phyloP scores from a whole-genome alignment of 2,797 vertebrate genomes.

The Danio jaintianensis region DNA sequence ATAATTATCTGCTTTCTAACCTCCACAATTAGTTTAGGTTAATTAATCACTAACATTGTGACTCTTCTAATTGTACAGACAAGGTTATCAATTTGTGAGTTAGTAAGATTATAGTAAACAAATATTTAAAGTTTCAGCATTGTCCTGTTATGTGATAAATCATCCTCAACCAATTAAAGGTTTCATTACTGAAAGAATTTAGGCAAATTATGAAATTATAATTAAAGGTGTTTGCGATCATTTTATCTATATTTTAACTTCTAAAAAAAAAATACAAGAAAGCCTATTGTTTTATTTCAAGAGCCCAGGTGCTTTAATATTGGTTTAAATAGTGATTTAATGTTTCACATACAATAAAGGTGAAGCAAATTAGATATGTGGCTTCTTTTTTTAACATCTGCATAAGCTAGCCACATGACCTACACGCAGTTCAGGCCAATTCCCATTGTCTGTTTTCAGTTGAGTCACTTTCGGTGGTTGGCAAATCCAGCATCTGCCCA shows the following conservation, averaged over 20 bases:
- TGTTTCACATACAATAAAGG: neutral
- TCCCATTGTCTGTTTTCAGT: conserved; percentile 1
- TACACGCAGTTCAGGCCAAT: neutral
- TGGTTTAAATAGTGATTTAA: neutral
- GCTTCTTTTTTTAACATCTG: neutral
- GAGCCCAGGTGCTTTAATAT: neutral
- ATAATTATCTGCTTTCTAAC: neutral
- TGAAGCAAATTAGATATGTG: neutral
- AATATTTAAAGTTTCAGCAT: neutral
- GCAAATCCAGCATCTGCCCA: conserved; percentile 53
- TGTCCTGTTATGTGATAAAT: neutral
- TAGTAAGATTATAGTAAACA: neutral
- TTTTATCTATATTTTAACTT: neutral
- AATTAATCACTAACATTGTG: neutral
- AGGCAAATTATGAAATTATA: neutral
- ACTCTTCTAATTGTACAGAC: neutral
- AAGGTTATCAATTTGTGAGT: neutral
- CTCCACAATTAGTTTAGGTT: neutral
- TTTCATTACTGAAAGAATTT: neutral
- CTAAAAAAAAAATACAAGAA: neutral
- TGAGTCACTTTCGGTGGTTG: conserved; percentile 26
- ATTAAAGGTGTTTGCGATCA: neutral
- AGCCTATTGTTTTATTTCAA: neutral
- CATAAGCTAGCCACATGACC: neutral
- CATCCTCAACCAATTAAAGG: neutral